Base-by-base conservation (phyloP, 2,888 invertebrate genomes). In the Mesopsocus fuscifrons region DNA sequence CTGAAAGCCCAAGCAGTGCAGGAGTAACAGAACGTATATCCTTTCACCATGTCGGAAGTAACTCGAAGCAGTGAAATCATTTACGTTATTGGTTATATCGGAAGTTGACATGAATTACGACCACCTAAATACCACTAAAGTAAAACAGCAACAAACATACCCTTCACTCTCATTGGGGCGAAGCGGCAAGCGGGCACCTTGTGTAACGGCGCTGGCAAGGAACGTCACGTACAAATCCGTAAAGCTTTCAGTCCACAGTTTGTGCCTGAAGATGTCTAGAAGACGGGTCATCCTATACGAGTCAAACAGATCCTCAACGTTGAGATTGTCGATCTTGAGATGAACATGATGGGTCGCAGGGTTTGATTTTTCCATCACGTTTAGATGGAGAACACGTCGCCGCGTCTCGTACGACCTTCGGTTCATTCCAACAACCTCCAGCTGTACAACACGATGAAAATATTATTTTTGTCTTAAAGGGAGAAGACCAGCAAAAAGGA, bases 131-230 rank as follows among this genome's bases (percentile, higher is more conserved):
- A n/a, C n/a, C n/a, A n/a, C n/a, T n/a, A n/a, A n/a, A n/a, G n/a
- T n/a, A n/a, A n/a, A n/a, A n/a, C n/a, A n/a, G n/a, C n/a, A n/a
- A n/a, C n/a, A n/a, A n/a, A 50, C 58, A 58, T 62, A 82, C 88
- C 89, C 89, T 64, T 89, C 88, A 34, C 81, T 78, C 54, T 87
- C 84, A 48, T 74, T 75, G 0, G 89, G 89, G 52, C 77, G 74
- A 35, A 85, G 56, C 1, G 89, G 89, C 46, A 82, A 60, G 30
- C 88, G 67, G 0, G 84, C 88, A 2, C 91, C 91, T 52, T 85
- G 65, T 53, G 84, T 78, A 4, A 87, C 71, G 1, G 89, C 85
- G 0, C 87, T 85, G 13, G 80, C 81, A 51, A 91, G 65, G 56
- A 84, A 87, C 0, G 87, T 82, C 4, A 88, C 67, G 57, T 84